phyloP scores from a whole-genome alignment of 2,888 invertebrate genomes.

The Tillus elongatus region DNA sequence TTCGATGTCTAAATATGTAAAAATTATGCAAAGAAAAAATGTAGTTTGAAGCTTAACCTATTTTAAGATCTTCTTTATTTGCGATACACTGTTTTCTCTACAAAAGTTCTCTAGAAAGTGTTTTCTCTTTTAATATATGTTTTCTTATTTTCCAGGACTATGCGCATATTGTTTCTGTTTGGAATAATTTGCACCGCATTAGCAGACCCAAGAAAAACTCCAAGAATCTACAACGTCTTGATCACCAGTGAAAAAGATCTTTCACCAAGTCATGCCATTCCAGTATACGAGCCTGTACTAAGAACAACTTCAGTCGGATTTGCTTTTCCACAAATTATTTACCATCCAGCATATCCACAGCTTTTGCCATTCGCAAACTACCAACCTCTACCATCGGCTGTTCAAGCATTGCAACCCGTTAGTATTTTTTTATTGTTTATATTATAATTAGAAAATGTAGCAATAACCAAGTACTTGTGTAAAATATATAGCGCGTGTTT shows the following conservation, averaged over 20 bases:
- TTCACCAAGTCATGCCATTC: constrained; percentile 31
- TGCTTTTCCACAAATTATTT: constrained; percentile 23
- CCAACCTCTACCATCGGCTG: constrained; percentile 7
- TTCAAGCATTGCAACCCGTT: too few species aligned
- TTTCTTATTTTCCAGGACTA: constrained; percentile 20
- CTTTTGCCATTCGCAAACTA: constrained; percentile 10
- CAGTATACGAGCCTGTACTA: constrained; percentile 29
- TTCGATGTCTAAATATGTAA: too few species aligned
- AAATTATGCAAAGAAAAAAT: too few species aligned
- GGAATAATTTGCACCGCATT: constrained; percentile 16
- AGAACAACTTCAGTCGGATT: constrained; percentile 28
- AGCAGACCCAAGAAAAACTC: constrained; percentile 23
- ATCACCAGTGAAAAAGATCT: constrained; percentile 30
- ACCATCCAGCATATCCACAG: constrained; percentile 12
- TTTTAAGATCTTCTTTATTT: too few species aligned
- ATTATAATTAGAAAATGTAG: too few species aligned
- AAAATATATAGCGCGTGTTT: too few species aligned
- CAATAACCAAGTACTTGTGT: too few species aligned
- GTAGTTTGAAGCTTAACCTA: too few species aligned
- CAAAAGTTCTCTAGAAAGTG: not conserved
- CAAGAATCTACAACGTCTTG: constrained; percentile 29
- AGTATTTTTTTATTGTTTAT: too few species aligned
- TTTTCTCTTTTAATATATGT: constrained; percentile 4
- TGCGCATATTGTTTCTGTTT: constrained; percentile 22
- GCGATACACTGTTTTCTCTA: too few species aligned